Percentiles rank a stretch among this genome's conserved stretches.
Conservation (phyloP, 2,888 invertebrate genomes). For the Eupithecia exiguata region DNA sequence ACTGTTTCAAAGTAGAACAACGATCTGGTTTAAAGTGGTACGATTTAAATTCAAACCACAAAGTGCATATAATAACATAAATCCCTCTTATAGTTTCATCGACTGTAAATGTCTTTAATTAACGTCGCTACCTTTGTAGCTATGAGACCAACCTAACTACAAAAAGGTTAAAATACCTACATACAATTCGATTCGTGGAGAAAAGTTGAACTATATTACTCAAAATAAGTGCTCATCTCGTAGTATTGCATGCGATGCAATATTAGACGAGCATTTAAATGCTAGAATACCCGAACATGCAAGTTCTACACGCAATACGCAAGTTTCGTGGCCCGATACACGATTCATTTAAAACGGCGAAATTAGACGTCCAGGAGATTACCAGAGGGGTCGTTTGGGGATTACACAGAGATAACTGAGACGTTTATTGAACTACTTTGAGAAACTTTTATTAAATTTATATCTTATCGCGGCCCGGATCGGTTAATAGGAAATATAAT, state of each 20-base stretch:
- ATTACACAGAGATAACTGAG: constrained; percentile 68
- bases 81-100: background rate
- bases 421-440: constrained; percentile 66
- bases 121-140: too few relatives aligned
- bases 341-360: constrained; percentile 72
- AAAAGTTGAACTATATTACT: background rate
- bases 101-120: too few relatives aligned
- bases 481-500: constrained; percentile 58
- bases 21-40: background rate
- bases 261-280: background rate
- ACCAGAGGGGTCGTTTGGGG: constrained; percentile 63
- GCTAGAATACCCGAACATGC: background rate
- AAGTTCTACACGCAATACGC: constrained; percentile 4
- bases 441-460: constrained; percentile 63
- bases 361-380: constrained; percentile 74
- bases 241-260: too few relatives aligned
- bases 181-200: background rate
- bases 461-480: constrained; percentile 53
- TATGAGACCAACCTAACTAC: too few relatives aligned
- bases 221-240: background rate
- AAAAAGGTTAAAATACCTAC: too few relatives aligned
- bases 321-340: constrained; percentile 67
- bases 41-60: background rate
- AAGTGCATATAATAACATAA: background rate
- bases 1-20: background rate